These are phyloP conservation scores for Agapornis roseicollis DNA, from an alignment of 2,113 vertebrate species.

Conservation along the genomic window DNA sequence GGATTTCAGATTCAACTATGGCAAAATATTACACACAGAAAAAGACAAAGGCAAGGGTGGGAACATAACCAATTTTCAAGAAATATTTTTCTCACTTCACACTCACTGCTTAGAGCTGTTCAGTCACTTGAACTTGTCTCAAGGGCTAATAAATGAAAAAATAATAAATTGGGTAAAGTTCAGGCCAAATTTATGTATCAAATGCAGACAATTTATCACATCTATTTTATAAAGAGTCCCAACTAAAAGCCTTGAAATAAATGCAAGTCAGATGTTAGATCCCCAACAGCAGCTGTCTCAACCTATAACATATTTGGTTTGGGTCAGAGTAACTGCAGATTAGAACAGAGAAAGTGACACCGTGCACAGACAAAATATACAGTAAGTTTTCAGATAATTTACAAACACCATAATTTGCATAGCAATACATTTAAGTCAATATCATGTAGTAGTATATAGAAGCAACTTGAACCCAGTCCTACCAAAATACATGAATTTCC, in stretches of 20 bases:
- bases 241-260: not conserved
- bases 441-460: not conserved
- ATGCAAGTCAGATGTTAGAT: not conserved
- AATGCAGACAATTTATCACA: not conserved
- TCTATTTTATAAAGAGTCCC: not conserved
- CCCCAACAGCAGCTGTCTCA: not conserved
- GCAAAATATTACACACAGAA: not conserved
- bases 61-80: not conserved
- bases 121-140: not conserved
- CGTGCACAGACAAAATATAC: not conserved
- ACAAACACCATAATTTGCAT: not conserved
- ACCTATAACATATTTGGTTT: not conserved
- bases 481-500: not conserved
- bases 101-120: not conserved
- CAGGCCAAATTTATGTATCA: not conserved
- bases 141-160: not conserved
- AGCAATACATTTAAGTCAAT: not conserved
- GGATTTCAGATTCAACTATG: not conserved
- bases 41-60: not conserved
- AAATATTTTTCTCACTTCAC: not conserved
- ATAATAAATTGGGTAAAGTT: not conserved
- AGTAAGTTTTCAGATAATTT: not conserved
- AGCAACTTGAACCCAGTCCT: not conserved
- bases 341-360: not conserved
- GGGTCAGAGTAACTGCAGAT: not conserved